phyloP scores from a whole-genome alignment of 2,888 invertebrate species.

The Campoplex capitator region DNA sequence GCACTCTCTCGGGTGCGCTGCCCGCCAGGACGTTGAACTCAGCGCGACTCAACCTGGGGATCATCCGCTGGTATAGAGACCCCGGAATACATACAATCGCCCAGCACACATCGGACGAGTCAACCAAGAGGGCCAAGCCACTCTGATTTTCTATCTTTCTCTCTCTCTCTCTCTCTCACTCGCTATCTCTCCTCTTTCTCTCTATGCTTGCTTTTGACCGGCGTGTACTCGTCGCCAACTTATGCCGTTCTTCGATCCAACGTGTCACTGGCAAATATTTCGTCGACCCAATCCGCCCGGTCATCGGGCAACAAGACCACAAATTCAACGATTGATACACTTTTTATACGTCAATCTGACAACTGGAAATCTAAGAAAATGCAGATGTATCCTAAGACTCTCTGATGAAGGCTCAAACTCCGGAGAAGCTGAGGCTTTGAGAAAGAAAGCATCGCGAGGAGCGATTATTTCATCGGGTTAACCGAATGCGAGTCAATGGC shows the following conservation, averaged over 20 bases:
- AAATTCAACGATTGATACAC: background rate
- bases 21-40: conserved; percentile 84
- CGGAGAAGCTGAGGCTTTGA: background rate
- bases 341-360: background rate
- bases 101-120: conserved; percentile 32
- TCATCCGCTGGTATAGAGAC: conserved; percentile 76
- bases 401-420: background rate
- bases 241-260: conserved; percentile 27
- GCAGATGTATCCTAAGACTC: background rate
- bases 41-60: conserved; percentile 85
- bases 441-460: background rate
- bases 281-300: conserved; percentile 37
- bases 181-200: conserved; percentile 30
- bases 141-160: conserved; percentile 50
- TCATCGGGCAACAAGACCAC: background rate
- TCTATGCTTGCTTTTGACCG: conserved; percentile 50
- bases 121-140: conserved; percentile 53
- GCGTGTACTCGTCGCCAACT: conserved; percentile 1
- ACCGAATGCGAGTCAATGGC: background rate
- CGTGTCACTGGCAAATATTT: conserved; percentile 49
- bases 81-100: conserved; percentile 57
- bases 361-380: background rate
- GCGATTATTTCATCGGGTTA: background rate
- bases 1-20: conserved; percentile 83
- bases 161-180: conserved; percentile 40